Percentiles rank a stretch among this genome's conserved stretches.
Evolutionary conservation across 2,113 vertebrate genomes (phyloP).

Genomic region (Philantomba maxwellii): DNA sequence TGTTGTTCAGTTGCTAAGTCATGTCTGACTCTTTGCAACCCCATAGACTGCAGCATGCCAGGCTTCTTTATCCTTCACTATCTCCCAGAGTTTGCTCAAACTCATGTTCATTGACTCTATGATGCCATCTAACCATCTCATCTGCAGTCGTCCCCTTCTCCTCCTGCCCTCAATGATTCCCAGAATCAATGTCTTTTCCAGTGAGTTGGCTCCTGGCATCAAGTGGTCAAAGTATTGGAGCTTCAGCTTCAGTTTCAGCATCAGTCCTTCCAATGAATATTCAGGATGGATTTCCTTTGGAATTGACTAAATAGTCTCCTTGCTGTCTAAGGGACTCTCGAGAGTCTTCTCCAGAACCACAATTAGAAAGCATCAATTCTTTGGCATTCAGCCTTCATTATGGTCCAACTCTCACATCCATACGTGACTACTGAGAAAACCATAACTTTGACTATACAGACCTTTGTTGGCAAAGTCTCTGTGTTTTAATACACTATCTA

Average conservation of each 20-base stretch:
- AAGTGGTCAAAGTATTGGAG: not conserved
- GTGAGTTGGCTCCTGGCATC: not conserved
- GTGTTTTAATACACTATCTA: not conserved
- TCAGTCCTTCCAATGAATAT: not conserved
- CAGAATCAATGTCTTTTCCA: not conserved
- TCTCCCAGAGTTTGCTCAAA: not conserved
- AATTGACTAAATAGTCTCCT: not conserved
- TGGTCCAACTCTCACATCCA: not conserved
- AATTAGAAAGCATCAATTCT: not conserved
- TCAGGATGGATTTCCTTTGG: not conserved
- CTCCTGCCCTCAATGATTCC: not conserved
- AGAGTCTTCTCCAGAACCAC: not conserved
- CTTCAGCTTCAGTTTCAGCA: not conserved
- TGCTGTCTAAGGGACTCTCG: not conserved
- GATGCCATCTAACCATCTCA: not conserved
- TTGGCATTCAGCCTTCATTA: not conserved
- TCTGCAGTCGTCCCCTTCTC: not conserved
- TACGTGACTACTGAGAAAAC: not conserved
- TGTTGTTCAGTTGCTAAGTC: not conserved
- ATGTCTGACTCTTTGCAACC: not conserved
- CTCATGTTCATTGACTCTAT: not conserved
- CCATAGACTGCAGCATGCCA: not conserved
- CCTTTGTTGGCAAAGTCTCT: not conserved
- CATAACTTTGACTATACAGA: not conserved
- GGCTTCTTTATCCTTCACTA: not conserved